Evolutionary conservation across 2,888 invertebrate genomes (phyloP).

Genomic region (Limnephilus lunatus): DNA sequence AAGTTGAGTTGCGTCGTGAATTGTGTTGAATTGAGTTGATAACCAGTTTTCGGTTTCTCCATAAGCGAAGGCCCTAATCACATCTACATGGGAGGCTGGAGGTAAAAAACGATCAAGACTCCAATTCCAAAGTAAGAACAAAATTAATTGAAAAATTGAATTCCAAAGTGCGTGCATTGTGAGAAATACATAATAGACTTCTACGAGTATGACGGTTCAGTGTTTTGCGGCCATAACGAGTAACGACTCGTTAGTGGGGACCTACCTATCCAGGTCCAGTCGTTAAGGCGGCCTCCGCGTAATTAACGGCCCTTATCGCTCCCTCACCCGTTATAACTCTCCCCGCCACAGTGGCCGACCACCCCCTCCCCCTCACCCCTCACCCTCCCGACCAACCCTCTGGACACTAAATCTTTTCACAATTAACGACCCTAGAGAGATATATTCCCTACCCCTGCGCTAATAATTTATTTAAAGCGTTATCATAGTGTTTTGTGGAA

Average conservation of each 20-base stretch:
- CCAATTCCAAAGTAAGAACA: too few relatives aligned
- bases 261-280: slow-evolving; percentile 12
- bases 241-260: slow-evolving; percentile 15
- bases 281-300: slow-evolving; percentile 25
- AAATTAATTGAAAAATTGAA: neutral
- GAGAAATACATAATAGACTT: neutral
- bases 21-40: too few relatives aligned
- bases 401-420: slow-evolving; percentile 18
- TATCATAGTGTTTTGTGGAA: neutral
- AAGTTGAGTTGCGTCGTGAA: too few relatives aligned
- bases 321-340: neutral
- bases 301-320: slow-evolving; percentile 43
- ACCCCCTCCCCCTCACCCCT: neutral
- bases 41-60: too few relatives aligned
- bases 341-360: neutral
- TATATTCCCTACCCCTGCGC: neutral
- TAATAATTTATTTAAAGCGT: neutral
- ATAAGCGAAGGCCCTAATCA: too few relatives aligned
- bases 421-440: slow-evolving; percentile 2
- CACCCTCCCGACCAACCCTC: neutral
- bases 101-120: too few relatives aligned
- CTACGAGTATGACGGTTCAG: neutral
- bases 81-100: too few relatives aligned
- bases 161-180: neutral
- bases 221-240: neutral